Conservation (phyloP, 2,113 vertebrate species). For the Dicerorhinus sumatrensis region DNA sequence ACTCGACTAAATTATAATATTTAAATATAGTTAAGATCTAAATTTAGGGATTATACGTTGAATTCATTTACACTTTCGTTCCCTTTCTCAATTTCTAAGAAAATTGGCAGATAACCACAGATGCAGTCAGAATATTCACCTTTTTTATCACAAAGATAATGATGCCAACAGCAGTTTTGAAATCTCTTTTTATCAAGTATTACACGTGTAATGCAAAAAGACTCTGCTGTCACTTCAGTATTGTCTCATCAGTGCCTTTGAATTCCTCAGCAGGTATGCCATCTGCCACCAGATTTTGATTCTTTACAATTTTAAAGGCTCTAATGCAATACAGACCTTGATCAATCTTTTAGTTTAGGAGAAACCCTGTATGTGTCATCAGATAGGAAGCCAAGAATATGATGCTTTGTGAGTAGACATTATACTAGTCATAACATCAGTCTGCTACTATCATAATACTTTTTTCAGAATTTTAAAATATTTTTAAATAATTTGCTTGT, state of each 20-base stretch:
- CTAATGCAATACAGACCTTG: not conserved
- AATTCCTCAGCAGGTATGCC: not conserved
- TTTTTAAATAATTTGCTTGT: not conserved
- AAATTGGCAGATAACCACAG: not conserved
- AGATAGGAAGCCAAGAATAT: not conserved
- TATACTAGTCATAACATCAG: not conserved
- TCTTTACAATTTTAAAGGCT: not conserved
- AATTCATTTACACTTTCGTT: slow-evolving; percentile 26
- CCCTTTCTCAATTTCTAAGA: not conserved
- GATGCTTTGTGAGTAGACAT: not conserved
- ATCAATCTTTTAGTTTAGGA: slow-evolving; percentile 19
- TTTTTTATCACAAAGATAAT: slow-evolving; percentile 25
- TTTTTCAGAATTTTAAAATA: not conserved
- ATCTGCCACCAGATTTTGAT: not conserved
- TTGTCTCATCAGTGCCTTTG: slow-evolving; percentile 33
- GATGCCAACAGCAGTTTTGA: not conserved
- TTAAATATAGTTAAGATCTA: slow-evolving; percentile 25
- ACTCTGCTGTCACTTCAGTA: not conserved
- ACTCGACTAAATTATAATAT: not conserved
- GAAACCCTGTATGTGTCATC: not conserved
- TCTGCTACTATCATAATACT: not conserved
- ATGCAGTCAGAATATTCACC: not conserved
- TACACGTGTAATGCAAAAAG: slow-evolving; percentile 22
- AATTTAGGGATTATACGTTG: not conserved
- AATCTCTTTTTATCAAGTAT: not conserved